These are phyloP conservation scores for Saccopteryx leptura DNA, from an alignment of 2,113 vertebrate species.

Conservation along the genomic window DNA sequence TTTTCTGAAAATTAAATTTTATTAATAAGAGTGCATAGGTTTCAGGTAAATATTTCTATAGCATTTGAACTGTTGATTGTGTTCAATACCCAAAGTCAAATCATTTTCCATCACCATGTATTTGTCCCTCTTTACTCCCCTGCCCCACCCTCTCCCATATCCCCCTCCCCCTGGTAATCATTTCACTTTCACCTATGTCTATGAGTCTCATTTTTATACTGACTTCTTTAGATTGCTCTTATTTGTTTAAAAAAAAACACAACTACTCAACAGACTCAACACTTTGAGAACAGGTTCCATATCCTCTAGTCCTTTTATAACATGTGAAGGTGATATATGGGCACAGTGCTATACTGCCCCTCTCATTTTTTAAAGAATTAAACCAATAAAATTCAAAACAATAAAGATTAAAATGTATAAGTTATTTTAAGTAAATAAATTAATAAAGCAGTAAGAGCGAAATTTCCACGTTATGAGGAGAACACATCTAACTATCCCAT, in stretches of 20 bases:
- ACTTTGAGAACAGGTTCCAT: not conserved
- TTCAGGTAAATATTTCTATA: too few species aligned
- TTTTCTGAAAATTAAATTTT: too few species aligned
- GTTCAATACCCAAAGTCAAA: too few species aligned
- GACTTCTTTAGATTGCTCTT: not conserved
- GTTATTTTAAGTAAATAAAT: not conserved
- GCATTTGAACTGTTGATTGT: too few species aligned
- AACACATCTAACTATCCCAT: not conserved
- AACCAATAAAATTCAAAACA: not conserved
- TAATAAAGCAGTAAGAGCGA: slow-evolving; percentile 1
- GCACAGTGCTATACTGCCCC: not conserved
- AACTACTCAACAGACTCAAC: not conserved
- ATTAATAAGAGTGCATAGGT: too few species aligned
- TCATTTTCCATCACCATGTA: too few species aligned
- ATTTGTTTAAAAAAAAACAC: slow-evolving; percentile 31
- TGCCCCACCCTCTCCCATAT: too few species aligned
- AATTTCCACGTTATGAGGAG: not conserved
- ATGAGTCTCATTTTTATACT: not conserved
- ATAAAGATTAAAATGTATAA: not conserved
- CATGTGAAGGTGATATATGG: not conserved
- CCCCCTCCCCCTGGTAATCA: too few species aligned
- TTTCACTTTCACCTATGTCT: too few species aligned
- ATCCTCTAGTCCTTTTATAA: slow-evolving; percentile 4
- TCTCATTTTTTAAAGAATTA: not conserved
- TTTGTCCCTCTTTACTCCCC: too few species aligned